phyloP scores from a whole-genome alignment of 2,113 vertebrate species.

The Onychorhynchus coronatus region DNA sequence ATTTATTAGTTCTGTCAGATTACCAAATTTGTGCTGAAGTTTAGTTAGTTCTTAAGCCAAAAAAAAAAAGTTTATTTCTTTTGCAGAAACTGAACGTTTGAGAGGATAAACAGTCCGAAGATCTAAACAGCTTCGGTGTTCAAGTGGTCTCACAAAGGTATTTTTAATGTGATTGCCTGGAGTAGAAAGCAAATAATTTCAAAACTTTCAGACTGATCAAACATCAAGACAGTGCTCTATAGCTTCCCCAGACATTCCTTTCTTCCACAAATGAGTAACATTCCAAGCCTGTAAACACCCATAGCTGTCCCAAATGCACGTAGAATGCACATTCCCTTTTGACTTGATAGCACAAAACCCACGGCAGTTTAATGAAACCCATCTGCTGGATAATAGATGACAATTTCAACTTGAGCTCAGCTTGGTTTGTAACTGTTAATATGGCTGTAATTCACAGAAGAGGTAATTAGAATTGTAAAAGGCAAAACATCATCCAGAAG shows the following conservation, averaged over 20 bases:
- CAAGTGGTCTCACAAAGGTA: neutral
- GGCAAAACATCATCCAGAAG: neutral
- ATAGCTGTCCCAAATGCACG: neutral
- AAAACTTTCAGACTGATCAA: constrained; percentile 20
- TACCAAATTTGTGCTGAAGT: constrained; percentile 56
- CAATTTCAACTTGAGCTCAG: neutral
- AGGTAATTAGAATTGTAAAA: neutral
- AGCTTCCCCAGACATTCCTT: neutral
- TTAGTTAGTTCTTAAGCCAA: neutral
- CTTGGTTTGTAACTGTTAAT: neutral
- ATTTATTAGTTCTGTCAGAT: constrained; percentile 62
- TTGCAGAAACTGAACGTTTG: constrained; percentile 43
- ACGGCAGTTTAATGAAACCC: neutral
- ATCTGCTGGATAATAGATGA: neutral
- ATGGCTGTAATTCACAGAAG: neutral
- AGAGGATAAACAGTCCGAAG: neutral
- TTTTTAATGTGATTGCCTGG: constrained; percentile 35
- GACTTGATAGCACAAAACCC: neutral
- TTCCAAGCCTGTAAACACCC: neutral
- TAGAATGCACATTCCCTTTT: neutral
- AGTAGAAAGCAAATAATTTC: neutral
- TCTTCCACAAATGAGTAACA: neutral
- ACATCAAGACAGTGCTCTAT: neutral
- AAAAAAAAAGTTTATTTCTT: neutral
- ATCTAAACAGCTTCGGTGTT: constrained; percentile 30